These are phyloP conservation scores for Thunnus maccoyii DNA, from an alignment of 2,113 vertebrate species.

Conservation along the genomic window DNA sequence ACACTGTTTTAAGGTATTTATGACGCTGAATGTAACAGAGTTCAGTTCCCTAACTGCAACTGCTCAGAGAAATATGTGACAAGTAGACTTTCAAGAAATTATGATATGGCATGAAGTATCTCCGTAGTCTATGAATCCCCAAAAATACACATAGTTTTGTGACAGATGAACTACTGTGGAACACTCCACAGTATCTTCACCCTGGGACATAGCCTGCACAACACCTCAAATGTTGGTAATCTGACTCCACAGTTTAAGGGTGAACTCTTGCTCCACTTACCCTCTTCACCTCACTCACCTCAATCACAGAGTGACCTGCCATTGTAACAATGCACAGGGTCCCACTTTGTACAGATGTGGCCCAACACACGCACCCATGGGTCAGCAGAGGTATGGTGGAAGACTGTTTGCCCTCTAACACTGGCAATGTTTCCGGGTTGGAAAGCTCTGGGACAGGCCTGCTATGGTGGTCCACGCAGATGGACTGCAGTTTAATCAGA, in stretches of 20 bases:
- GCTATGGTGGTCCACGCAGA: slow-evolving; percentile 88
- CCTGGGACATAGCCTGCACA: slow-evolving; percentile 28
- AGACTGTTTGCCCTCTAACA: slow-evolving; percentile 82
- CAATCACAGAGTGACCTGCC: slow-evolving; percentile 72
- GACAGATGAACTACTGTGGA: slow-evolving; percentile 39
- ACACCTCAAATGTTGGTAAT: slow-evolving; percentile 68
- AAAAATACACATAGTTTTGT: slow-evolving; percentile 48
- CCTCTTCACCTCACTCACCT: slow-evolving; percentile 74
- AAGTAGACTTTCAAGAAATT: slow-evolving; percentile 48
- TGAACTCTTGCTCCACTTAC: slow-evolving; percentile 71
- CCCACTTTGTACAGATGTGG: slow-evolving; percentile 55
- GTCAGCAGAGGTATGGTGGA: slow-evolving; percentile 83
- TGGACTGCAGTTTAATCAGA: slow-evolving; percentile 83
- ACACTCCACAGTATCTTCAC: slow-evolving; percentile 14
- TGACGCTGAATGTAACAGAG: slow-evolving; percentile 21
- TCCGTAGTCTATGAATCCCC: slow-evolving; percentile 28
- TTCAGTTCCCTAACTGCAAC: slow-evolving; percentile 62
- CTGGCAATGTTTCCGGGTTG: slow-evolving; percentile 86
- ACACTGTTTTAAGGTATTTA: slow-evolving; percentile 55
- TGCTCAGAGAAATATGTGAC: slow-evolving; percentile 52
- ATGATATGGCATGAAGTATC: slow-evolving; percentile 38
- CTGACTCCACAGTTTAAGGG: slow-evolving; percentile 62
- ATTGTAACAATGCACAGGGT: slow-evolving; percentile 66
- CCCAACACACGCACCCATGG: slow-evolving; percentile 77
- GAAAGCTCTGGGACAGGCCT: slow-evolving; percentile 83